Conservation (phyloP, 2,113 vertebrate species). For the Ciconia maguari region DNA sequence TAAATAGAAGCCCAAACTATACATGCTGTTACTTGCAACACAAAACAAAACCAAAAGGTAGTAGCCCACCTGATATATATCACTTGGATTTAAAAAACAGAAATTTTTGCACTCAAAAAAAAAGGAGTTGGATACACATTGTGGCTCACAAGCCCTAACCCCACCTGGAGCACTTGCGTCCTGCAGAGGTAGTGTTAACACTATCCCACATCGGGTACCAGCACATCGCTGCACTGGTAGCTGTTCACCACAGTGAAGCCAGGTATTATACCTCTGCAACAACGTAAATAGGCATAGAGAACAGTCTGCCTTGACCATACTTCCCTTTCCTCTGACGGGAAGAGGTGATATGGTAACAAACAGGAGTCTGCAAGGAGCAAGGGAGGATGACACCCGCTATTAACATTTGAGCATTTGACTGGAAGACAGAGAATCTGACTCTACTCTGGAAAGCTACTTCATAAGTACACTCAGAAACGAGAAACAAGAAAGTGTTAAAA, state of each 20-base stretch:
- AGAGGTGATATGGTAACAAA: accelerated
- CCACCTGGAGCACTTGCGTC: not conserved
- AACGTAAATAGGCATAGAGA: not conserved
- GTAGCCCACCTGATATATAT: not conserved
- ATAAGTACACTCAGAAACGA: not conserved
- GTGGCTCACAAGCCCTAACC: not conserved
- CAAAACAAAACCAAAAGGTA: not conserved
- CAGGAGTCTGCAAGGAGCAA: not conserved
- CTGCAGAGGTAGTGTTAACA: accelerated
- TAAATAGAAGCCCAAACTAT: not conserved
- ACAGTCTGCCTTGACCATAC: not conserved
- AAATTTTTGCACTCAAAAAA: not conserved
- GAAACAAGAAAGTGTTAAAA: not conserved
- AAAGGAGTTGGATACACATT: not conserved
- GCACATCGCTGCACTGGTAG: not conserved
- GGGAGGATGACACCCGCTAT: not conserved
- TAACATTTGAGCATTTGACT: not conserved
- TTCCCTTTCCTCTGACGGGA: not conserved
- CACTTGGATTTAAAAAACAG: not conserved
- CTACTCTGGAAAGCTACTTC: not conserved
- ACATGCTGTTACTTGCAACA: not conserved
- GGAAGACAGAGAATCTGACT: not conserved
- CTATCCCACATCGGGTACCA: not conserved
- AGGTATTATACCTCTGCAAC: not conserved
- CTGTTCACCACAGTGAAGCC: not conserved